phyloP scores from a whole-genome alignment of 2,888 invertebrate species.

The Odontocerum albicorne region DNA sequence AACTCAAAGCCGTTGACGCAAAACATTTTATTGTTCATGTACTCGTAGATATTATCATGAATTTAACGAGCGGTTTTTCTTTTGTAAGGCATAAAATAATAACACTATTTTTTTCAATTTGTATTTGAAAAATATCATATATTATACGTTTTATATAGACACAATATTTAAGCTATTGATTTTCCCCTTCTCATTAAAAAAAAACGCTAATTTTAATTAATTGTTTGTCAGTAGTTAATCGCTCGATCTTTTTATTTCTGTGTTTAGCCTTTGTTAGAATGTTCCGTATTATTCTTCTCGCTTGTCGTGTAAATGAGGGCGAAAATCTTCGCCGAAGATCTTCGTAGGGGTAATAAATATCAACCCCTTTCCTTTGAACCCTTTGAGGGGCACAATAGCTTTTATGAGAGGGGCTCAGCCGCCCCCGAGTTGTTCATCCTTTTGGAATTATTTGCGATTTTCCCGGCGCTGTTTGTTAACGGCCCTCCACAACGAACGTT shows the following conservation, averaged over 20 bases:
- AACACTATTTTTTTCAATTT: too few relatives aligned
- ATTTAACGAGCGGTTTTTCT: too few relatives aligned
- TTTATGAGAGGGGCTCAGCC: conserved; percentile 31
- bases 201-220: not conserved
- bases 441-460: conserved; percentile 31
- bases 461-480: conserved; percentile 27
- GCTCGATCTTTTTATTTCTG: conserved; percentile 5
- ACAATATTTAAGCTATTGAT: too few relatives aligned
- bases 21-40: too few relatives aligned
- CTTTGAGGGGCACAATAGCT: conserved; percentile 34
- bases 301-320: conserved; percentile 32
- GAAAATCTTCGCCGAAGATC: conserved; percentile 30
- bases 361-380: conserved; percentile 31
- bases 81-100: too few relatives aligned
- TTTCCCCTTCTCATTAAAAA: not conserved
- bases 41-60: too few relatives aligned
- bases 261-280: conserved; percentile 19
- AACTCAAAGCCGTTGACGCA: too few relatives aligned
- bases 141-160: too few relatives aligned
- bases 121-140: too few relatives aligned
- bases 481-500: conserved; percentile 22
- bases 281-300: conserved; percentile 25
- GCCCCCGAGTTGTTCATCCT: conserved; percentile 15
- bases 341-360: conserved; percentile 33
- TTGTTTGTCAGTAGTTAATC: not conserved